Evolutionary conservation across 92 coral and sea anemone species (phyloP).

Genomic region (Bergia sp.): DNA sequence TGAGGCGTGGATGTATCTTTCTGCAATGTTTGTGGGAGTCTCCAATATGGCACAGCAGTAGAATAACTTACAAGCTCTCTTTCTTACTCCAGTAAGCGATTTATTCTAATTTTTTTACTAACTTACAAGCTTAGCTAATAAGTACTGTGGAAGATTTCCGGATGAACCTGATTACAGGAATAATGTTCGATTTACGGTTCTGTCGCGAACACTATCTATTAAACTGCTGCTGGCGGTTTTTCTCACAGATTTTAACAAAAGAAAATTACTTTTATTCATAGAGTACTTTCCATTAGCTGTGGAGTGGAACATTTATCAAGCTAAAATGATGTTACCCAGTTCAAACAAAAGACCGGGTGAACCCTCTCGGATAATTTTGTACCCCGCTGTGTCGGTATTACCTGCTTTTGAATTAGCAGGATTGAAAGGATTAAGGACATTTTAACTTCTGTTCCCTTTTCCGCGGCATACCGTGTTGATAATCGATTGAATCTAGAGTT

Average conservation of each 20-base stretch:
- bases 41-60: too few relatives aligned
- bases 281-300: not conserved
- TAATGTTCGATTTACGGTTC: not conserved
- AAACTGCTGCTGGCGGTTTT: not conserved
- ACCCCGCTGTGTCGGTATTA: not conserved
- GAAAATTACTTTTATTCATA: not conserved
- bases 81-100: too few relatives aligned
- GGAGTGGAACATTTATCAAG: not conserved
- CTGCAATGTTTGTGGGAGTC: too few relatives aligned
- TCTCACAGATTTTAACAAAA: not conserved
- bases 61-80: too few relatives aligned
- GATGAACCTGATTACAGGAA: not conserved
- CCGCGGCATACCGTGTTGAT: not conserved
- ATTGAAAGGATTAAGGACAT: not conserved
- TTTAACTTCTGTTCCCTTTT: not conserved
- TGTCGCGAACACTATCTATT: not conserved
- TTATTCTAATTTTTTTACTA: too few relatives aligned
- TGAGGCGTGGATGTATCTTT: too few relatives aligned
- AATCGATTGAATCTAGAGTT: not conserved
- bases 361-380: not conserved
- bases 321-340: not conserved
- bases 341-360: not conserved
- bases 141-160: not conserved
- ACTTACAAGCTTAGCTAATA: not conserved
- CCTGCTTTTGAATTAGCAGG: not conserved